Conservation (phyloP, 2,888 invertebrate species). For the Phortica magna region DNA sequence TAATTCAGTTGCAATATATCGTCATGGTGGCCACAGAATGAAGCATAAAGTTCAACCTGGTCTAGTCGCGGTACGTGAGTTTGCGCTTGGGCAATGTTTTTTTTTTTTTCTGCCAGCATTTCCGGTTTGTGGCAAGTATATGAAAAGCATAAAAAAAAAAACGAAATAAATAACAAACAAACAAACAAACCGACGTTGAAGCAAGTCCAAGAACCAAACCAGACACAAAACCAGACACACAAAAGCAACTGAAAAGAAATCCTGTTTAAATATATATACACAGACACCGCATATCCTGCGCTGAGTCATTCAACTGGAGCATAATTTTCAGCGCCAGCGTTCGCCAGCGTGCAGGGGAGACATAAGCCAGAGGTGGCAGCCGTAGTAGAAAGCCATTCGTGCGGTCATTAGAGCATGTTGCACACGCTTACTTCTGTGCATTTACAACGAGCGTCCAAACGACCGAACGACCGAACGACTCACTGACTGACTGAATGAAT, state of each 20-base stretch:
- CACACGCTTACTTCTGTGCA: constrained; percentile 20
- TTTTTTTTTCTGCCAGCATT: background rate
- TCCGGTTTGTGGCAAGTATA: constrained; percentile 7
- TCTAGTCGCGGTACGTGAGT: background rate
- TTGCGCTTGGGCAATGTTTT: background rate
- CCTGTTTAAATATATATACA: constrained; percentile 13
- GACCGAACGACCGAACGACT: background rate
- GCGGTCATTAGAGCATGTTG: constrained; percentile 36
- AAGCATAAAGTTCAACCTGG: background rate
- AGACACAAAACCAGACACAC: background rate
- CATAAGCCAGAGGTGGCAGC: background rate
- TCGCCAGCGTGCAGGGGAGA: background rate
- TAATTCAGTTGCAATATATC: constrained; percentile 21
- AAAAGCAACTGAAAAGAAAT: constrained; percentile 3
- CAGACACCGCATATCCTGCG: constrained; percentile 23
- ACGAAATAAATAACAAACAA: background rate
- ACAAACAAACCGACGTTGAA: background rate
- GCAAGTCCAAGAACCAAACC: background rate
- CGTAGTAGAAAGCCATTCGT: background rate
- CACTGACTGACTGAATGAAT: background rate
- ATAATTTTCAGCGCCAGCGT: constrained; percentile 33
- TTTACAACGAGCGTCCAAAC: background rate
- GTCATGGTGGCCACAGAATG: constrained; percentile 3
- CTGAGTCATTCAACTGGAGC: constrained; percentile 40
- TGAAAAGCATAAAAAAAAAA: background rate